A percentile compares a stretch with the other conserved stretches of the same genome.
phyloP scores from a whole-genome alignment of 2,888 invertebrate genomes.

The Drosophila koepferae region DNA sequence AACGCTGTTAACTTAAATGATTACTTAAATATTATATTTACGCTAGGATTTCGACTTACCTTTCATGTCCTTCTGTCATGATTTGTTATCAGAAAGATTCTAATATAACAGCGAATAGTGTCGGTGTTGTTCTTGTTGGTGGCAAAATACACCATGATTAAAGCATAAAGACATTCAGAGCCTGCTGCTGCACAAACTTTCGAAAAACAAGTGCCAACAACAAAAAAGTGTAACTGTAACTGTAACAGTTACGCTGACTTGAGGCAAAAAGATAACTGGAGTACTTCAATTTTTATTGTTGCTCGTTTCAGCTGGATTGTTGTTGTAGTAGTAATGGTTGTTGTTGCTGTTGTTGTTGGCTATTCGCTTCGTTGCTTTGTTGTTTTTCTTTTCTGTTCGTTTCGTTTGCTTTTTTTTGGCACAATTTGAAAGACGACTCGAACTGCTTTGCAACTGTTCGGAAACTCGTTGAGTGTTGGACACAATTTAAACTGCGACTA shows the following conservation, averaged over 20 bases:
- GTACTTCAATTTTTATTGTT: slow-evolving; percentile 16
- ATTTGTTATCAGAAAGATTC: slow-evolving; percentile 93
- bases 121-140: slow-evolving; percentile 82
- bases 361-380: slow-evolving; percentile 39
- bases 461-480: slow-evolving; percentile 9
- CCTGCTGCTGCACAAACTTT: slow-evolving; percentile 84
- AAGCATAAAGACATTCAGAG: slow-evolving; percentile 90
- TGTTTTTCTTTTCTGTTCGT: slow-evolving; percentile 32
- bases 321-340: slow-evolving; percentile 25
- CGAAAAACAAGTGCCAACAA: slow-evolving; percentile 60
- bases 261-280: slow-evolving; percentile 15
- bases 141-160: slow-evolving; percentile 93
- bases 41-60: slow-evolving; percentile 87
- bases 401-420: slow-evolving; percentile 60
- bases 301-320: slow-evolving; percentile 11
- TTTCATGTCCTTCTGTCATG: slow-evolving; percentile 97
- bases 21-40: not conserved
- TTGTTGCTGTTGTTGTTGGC: slow-evolving; percentile 26
- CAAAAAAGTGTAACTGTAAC: slow-evolving; percentile 23
- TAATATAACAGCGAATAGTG: slow-evolving; percentile 92
- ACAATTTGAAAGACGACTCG: slow-evolving; percentile 56
- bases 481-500: slow-evolving; percentile 26
- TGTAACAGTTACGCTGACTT: slow-evolving; percentile 18
- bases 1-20: slow-evolving; percentile 19
- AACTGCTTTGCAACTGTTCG: slow-evolving; percentile 34